A percentile compares a stretch with the other conserved stretches of the same genome.
phyloP scores from a whole-genome alignment of 2,888 invertebrate species.

The Tinea pellionella region DNA sequence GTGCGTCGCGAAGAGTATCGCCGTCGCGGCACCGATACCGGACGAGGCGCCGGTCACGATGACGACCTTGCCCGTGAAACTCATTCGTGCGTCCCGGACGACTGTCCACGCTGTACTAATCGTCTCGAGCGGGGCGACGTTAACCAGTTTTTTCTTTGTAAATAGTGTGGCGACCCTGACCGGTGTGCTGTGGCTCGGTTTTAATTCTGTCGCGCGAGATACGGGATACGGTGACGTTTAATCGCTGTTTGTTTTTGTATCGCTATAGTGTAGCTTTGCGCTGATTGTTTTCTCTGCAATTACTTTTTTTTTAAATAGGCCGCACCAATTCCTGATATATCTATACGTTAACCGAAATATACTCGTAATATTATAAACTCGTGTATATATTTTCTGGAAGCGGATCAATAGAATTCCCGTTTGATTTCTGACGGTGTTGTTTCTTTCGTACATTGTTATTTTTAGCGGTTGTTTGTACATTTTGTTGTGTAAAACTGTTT shows the following conservation, averaged over 20 bases:
- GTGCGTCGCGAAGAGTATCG: constrained; percentile 35
- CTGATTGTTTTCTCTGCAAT: background rate
- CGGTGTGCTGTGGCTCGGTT: background rate
- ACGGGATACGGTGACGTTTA: background rate
- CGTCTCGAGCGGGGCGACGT: background rate
- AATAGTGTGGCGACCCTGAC: background rate
- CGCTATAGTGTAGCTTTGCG: no score
- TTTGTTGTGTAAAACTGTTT: background rate
- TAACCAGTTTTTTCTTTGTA: constrained; percentile 3
- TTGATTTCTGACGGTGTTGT: no score
- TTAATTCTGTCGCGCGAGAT: background rate
- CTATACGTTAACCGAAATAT: no score
- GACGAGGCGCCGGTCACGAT: constrained; percentile 46
- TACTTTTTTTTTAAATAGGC: no score
- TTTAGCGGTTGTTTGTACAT: background rate
- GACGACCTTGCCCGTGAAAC: constrained; percentile 37
- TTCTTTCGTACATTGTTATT: background rate
- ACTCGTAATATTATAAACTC: no score
- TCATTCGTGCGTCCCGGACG: constrained; percentile 22
- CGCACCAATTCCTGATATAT: no score
- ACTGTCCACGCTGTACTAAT: background rate
- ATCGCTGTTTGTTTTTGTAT: background rate
- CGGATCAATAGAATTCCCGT: no score
- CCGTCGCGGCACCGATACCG: constrained; percentile 44
- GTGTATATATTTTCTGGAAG: no score